Evolutionary conservation across 2,797 vertebrate species (phyloP), one percentile per base, ranked within the genome.

Genomic region (Pseudochirops cupreus): DNA sequence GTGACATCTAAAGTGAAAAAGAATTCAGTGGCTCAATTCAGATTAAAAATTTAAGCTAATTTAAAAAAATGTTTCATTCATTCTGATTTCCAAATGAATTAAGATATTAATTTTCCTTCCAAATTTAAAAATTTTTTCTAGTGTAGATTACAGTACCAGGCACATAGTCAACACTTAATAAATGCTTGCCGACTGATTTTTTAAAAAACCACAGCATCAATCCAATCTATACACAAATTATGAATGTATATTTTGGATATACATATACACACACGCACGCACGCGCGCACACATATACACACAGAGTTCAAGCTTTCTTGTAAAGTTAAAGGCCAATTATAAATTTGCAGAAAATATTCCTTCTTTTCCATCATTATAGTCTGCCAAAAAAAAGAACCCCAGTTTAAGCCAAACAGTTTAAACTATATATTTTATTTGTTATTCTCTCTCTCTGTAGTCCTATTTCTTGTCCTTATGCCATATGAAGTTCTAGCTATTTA

Each of bases 401-500:
- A 95, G 10, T 54, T 59, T 29, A 53, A 33, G 29, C 94, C 16
- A 56, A 93, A 33, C 6, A 95, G 11, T 54, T 57, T 95, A n/a
- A 92, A 97, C 56, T 94, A 98, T 98, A 58, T 96, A 56, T 55
- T 92, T 97, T 92, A 94, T 93, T 50, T 91, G 95, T 87, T 26
- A 4, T 56, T 96, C 52, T 74, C 87, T 92, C 18, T 2, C 90
- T 92, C 91, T 4, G 16, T 56, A 9, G 92, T 96, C 55, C 58
- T 97, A 53, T 91, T 97, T 91, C 39, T 96, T 92, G 53, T 91
- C 93, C 94, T 97, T 92, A 50, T 97, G 94, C 52, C 56, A 97
- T n/a, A 95, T 31, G 91, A 98, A 96, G 24, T 95, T 97, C 96
- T 93, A 94, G 96, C 94, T 94, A 93, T 94, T 97, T 95, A 95